Base-by-base conservation (phyloP, 2,113 vertebrate species). In the Gallinago media region DNA sequence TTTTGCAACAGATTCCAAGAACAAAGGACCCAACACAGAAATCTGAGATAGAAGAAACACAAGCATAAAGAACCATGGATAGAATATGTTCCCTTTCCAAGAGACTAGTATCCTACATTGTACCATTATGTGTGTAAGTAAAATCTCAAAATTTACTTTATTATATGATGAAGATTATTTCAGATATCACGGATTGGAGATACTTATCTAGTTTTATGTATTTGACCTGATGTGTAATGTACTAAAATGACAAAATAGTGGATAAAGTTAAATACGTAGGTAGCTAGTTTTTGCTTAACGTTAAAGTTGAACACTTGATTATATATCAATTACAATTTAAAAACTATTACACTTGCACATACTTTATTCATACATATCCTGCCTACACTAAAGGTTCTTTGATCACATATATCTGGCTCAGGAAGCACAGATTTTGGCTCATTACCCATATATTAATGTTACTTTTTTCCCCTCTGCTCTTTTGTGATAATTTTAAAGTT, bases 391-490 rank as follows among this genome's bases (percentile, higher is more conserved):
- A 26, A 29, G 16, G 22, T 58, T 65, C n/a, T 74, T 80, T n/a
- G 25, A 52, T 73, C 31, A 85, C n/a, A 49, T 5, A 19, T 40
- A 27, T 34, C 27, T 59, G 27, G 26, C 38, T 94, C 40, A 54
- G 44, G 46, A n/a, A 71, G 42, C 42, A 67, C 12, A 67, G n/a
- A 75, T 59, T 52, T 56, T 56, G 25, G 36, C 26, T n/a, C 21
- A 67, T 38, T 34, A 76, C 3, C 9, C 26, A 44, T 11, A 5
- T 31, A 21, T 29, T 54, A 79, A 58, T 15, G 29, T 36, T 61
- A 11, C 46, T 21, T 65, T 80, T 59, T 21, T 9, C 9, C 19
- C 18, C 23, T 3, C 2, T 0, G 3, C 4, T 42, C 8, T 47
- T 55, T 8, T 36, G 17, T 52, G n/a, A 17, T 47, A 31, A 58